Evolutionary conservation across 2,113 vertebrate genomes (phyloP).

Genomic region (Baryphthengus martii): DNA sequence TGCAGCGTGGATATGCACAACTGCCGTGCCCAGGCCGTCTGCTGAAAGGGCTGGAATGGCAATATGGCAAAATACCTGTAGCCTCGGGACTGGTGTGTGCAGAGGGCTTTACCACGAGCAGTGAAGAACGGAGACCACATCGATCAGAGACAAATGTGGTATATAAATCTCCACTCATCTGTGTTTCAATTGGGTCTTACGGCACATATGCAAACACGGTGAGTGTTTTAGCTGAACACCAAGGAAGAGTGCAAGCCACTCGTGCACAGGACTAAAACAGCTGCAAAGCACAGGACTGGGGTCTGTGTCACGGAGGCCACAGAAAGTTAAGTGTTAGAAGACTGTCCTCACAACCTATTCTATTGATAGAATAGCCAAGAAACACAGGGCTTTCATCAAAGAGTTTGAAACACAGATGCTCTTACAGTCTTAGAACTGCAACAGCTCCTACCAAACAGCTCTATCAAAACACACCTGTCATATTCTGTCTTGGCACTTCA

Average conservation of each 20-base stretch:
- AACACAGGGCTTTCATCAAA: background rate
- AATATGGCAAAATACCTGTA: background rate
- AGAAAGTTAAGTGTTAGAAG: background rate
- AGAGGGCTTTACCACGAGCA: background rate
- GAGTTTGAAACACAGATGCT: background rate
- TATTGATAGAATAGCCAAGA: background rate
- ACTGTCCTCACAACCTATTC: background rate
- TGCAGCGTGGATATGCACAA: background rate
- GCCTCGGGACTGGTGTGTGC: background rate
- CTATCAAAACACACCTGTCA: background rate
- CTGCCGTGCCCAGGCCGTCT: background rate
- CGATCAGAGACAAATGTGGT: background rate
- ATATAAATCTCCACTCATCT: background rate
- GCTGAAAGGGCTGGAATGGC: background rate
- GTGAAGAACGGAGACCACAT: background rate
- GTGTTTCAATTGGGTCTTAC: background rate
- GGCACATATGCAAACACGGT: background rate
- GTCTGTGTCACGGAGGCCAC: background rate
- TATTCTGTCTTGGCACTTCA: slow-evolving; percentile 15
- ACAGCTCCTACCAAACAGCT: slow-evolving; percentile 7
- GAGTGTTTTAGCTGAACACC: background rate
- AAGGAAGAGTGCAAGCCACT: background rate
- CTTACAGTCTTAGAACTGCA: background rate
- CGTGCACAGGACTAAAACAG: background rate
- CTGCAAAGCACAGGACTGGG: background rate